A percentile compares a stretch with the other conserved stretches of the same genome.
Conservation (phyloP, 2,113 vertebrate species). For the Piaya cayana region DNA sequence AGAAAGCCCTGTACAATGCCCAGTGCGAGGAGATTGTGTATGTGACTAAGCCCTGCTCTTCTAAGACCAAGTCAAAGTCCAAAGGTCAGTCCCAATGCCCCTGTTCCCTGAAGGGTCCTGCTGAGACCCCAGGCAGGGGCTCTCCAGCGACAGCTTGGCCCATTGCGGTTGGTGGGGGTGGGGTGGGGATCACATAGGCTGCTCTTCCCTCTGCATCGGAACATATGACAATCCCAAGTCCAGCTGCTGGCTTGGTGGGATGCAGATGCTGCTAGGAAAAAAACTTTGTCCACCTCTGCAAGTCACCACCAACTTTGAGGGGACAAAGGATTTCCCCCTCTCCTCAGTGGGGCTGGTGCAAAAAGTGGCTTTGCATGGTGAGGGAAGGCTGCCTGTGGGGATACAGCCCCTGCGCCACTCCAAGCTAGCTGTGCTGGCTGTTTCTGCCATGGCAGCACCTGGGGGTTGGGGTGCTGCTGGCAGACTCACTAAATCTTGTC, state of each 20-base stretch:
- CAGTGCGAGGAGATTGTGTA: slow-evolving; percentile 87
- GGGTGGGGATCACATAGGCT: rapidly evolving
- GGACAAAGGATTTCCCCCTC: not conserved
- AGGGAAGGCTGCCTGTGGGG: not conserved
- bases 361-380: not conserved
- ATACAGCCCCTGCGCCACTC: rapidly evolving
- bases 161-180: not conserved
- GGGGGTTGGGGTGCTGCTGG: no score
- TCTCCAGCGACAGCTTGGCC: not conserved
- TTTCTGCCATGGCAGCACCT: not conserved
- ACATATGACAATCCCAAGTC: not conserved
- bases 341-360: not conserved
- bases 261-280: not conserved
- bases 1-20: slow-evolving; percentile 91
- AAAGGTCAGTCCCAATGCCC: slow-evolving; percentile 80
- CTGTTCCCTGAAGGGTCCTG: not conserved
- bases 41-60: slow-evolving; percentile 90
- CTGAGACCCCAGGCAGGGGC: not conserved
- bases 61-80: slow-evolving; percentile 85
- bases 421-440: rapidly evolving
- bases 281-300: rapidly evolving
- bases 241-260: not conserved
- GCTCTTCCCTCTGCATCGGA: not conserved
- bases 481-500: not conserved
- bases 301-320: not conserved